These are phyloP conservation scores for Sebastes itinus DNA, from an alignment of 2,797 vertebrate species.

Conservation along the genomic window DNA sequence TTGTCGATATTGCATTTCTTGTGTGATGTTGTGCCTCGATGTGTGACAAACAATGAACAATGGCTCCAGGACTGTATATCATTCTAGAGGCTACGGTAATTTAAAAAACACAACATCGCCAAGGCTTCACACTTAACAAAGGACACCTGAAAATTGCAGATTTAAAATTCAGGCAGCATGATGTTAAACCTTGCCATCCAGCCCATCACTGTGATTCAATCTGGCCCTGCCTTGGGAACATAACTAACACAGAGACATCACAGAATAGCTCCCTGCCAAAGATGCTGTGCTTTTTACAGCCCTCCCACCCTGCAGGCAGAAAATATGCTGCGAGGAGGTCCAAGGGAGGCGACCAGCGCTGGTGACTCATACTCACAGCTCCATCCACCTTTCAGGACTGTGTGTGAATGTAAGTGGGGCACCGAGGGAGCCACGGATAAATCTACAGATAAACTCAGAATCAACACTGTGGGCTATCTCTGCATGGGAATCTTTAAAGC, in stretches of 20 bases:
- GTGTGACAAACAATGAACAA: background rate
- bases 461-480: background rate
- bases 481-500: constrained; percentile 10
- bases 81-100: background rate
- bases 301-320: constrained; percentile 36
- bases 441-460: constrained; percentile 25
- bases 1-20: background rate
- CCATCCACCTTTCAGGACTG: constrained; percentile 16
- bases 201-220: constrained; percentile 63
- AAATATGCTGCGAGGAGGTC: constrained; percentile 45
- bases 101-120: background rate
- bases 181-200: constrained; percentile 41
- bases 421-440: background rate
- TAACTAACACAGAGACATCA: constrained; percentile 58
- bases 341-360: background rate
- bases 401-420: constrained; percentile 26
- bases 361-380: constrained; percentile 49
- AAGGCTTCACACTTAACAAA: constrained; percentile 5
- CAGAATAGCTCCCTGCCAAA: constrained; percentile 34
- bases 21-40: background rate
- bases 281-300: constrained; percentile 49
- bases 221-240: constrained; percentile 51
- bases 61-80: background rate
- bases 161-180: constrained; percentile 60
- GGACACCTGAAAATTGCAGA: constrained; percentile 33